Percentiles rank a stretch among this genome's conserved stretches.
Evolutionary conservation across 2,888 invertebrate species (phyloP).

Genomic region (Formica aserva): DNA sequence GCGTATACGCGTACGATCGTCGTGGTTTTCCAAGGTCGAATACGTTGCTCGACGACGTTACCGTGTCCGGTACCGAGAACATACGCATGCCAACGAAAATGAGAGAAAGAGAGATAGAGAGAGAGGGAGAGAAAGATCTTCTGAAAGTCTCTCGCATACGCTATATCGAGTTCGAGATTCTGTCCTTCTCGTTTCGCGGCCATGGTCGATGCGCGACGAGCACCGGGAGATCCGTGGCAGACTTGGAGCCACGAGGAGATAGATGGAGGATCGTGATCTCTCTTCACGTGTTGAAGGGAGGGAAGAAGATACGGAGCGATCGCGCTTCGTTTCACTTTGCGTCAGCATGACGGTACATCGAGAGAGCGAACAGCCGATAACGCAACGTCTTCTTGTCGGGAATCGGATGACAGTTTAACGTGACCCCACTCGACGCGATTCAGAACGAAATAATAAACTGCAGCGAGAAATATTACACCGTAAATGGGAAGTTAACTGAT

Average conservation of each 20-base stretch:
- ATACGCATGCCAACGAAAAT: neutral
- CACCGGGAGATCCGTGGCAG: slow-evolving; percentile 36
- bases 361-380: slow-evolving; percentile 45
- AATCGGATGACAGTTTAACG: slow-evolving; percentile 49
- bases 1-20: slow-evolving; percentile 33
- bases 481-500: neutral
- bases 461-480: neutral
- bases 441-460: slow-evolving; percentile 35
- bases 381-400: slow-evolving; percentile 40
- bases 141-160: slow-evolving; percentile 5
- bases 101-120: neutral
- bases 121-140: neutral
- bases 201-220: slow-evolving; percentile 47
- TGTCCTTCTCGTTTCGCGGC: slow-evolving; percentile 13
- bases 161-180: slow-evolving; percentile 14
- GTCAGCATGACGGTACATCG: slow-evolving; percentile 40
- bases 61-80: slow-evolving; percentile 39
- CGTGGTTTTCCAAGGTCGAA: slow-evolving; percentile 64
- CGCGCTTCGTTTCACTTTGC: slow-evolving; percentile 55
- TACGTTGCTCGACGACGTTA: slow-evolving; percentile 48
- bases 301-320: slow-evolving; percentile 52
- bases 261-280: slow-evolving; percentile 52
- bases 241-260: slow-evolving; percentile 50
- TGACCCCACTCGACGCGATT: slow-evolving; percentile 37
- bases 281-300: slow-evolving; percentile 49